phyloP scores from a whole-genome alignment of 1,140 invertebrate species.

The Drosophila rhopaloa region DNA sequence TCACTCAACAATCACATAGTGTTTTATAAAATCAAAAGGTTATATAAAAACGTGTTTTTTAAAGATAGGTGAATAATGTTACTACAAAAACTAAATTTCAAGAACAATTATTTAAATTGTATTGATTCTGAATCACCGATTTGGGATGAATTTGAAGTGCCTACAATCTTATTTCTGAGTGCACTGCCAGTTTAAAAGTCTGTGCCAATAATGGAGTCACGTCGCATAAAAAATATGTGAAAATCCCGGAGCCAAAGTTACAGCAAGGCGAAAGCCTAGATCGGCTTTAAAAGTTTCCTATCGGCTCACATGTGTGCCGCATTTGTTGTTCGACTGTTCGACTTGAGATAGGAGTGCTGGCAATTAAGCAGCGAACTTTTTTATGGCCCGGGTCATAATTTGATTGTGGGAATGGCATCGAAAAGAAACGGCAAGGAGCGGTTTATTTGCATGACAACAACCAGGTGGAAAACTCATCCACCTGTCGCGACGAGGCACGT shows the following conservation, averaged over 20 bases:
- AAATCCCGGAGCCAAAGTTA: constrained; percentile 65
- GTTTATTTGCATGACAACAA: constrained; percentile 71
- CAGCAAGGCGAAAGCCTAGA: background rate
- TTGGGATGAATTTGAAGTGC: no score
- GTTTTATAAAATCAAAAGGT: no score
- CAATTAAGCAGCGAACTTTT: constrained; percentile 70
- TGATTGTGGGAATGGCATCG: constrained; percentile 45
- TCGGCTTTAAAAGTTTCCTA: constrained; percentile 76
- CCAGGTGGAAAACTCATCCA: constrained; percentile 47
- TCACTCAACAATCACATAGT: no score
- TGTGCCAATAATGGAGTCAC: constrained; percentile 78
- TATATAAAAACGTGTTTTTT: no score
- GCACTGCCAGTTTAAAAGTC: constrained; percentile 4
- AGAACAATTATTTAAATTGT: no score
- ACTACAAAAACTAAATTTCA: no score
- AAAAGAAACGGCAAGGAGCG: constrained; percentile 41
- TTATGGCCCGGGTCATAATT: constrained; percentile 63
- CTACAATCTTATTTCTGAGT: constrained; percentile 2
- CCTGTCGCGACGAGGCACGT: constrained; percentile 52
- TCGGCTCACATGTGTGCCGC: constrained; percentile 59
- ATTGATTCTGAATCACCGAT: no score
- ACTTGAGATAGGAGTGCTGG: constrained; percentile 36
- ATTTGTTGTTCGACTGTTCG: constrained; percentile 19
- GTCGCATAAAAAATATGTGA: constrained; percentile 80
- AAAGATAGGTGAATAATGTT: no score